phyloP scores from a whole-genome alignment of 2,888 invertebrate species.

The Eurytoma californica region DNA sequence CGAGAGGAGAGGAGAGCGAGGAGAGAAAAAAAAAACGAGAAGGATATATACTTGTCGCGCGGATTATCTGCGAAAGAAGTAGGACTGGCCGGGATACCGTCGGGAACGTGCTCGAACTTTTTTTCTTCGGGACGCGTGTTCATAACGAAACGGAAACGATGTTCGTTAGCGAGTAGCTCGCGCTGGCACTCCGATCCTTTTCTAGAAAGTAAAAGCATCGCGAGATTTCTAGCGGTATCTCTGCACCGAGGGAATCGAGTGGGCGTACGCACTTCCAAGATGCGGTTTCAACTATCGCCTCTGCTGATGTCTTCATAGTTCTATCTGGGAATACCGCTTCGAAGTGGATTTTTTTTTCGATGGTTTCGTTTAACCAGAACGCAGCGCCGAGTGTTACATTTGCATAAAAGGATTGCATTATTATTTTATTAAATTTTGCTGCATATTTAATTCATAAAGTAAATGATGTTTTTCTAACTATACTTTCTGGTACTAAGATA shows the following conservation, averaged over 20 bases:
- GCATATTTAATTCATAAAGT: not conserved
- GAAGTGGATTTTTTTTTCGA: conserved; percentile 46
- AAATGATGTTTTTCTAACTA: no score
- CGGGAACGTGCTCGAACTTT: not conserved
- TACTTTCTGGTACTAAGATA: no score
- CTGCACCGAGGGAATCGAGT: not conserved
- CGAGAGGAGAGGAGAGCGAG: no score
- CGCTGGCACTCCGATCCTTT: not conserved
- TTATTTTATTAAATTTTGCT: not conserved
- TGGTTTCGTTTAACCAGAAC: no score
- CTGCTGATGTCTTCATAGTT: conserved; percentile 39
- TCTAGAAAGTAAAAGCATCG: conserved; percentile 46
- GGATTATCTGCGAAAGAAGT: conserved; percentile 20
- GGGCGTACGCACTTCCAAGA: not conserved
- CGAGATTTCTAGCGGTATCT: conserved; percentile 3
- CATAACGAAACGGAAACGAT: conserved; percentile 34
- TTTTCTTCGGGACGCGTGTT: not conserved
- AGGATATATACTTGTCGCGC: not conserved
- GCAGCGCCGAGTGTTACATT: no score
- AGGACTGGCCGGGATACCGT: not conserved
- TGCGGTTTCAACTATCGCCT: not conserved
- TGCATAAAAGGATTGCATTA: no score
- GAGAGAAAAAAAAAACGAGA: not conserved
- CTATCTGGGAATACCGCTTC: conserved; percentile 19
- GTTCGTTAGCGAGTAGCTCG: not conserved